Evolutionary conservation across 1,140 invertebrate species (phyloP).

Genomic region (Aphaenogaster floridana): DNA sequence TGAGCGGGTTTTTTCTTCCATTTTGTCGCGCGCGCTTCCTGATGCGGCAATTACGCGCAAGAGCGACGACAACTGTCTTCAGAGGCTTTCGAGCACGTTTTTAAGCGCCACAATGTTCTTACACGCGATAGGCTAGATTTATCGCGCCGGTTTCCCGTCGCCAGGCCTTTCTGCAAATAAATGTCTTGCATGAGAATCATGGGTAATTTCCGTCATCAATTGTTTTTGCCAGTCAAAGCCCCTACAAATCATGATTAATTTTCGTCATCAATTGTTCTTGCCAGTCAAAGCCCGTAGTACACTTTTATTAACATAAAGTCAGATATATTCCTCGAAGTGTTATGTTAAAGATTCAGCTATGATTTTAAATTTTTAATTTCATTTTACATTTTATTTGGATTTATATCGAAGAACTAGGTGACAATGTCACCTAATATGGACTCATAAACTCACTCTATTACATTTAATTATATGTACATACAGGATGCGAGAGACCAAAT

Average conservation of each 20-base stretch:
- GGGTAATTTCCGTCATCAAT: not conserved
- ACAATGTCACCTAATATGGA: not conserved
- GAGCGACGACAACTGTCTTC: constrained; percentile 30
- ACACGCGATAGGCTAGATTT: constrained; percentile 2
- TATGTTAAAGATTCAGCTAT: not conserved
- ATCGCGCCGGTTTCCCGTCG: not conserved
- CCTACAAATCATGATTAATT: not conserved
- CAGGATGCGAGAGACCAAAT: no score
- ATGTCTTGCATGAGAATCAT: not conserved
- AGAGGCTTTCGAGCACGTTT: not conserved
- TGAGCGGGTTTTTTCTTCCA: not conserved
- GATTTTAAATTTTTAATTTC: not conserved
- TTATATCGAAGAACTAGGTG: not conserved
- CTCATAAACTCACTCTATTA: not conserved
- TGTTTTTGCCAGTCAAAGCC: not conserved
- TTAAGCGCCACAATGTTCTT: not conserved
- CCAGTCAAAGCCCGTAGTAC: not conserved
- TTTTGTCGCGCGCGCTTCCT: constrained; percentile 32
- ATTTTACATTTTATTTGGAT: constrained; percentile 19
- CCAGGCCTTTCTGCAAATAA: not conserved
- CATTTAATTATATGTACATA: not conserved
- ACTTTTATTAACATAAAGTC: not conserved
- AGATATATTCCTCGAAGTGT: not conserved
- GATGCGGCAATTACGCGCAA: constrained; percentile 34
- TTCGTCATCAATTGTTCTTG: not conserved